Base-by-base conservation (phyloP, 1,140 invertebrate species). In the Mylabris phalerata region DNA sequence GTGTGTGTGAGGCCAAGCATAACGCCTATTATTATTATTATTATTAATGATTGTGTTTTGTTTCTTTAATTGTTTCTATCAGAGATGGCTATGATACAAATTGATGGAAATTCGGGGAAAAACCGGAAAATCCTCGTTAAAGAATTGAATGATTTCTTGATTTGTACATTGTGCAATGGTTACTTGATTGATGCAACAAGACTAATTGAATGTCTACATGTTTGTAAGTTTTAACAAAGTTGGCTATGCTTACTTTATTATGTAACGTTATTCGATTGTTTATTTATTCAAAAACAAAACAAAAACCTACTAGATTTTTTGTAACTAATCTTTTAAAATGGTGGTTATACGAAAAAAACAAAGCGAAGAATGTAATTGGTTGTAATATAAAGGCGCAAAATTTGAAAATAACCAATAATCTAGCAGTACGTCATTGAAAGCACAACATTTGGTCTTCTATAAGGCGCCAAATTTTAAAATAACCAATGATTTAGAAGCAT, bases 181-280 rank as follows among this genome's bases (percentile, higher is more conserved):
- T 92, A 92, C 67, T 80, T 87, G 54, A 80, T 92, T 42, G 88
- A 92, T 67, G 89, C 89, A 10, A 90, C 88, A 1, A 88, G 88
- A 0, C 84, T 91, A 45, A 83, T 84, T 26, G 89, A 92, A 71
- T 92, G 89, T 75, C 78, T 90, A 24, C 89, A 92, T 76, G 88
- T 88, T 3, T 90, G 86, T 88, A 80, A 86, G 83, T 85, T 40
- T 7, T 40, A 7, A 2, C 19, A 19, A 19, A 19, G 19, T 40
- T 40, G 6, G 10, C 10, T 40, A 40, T 7, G 6, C 39, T 40
- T 40, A 0, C 2, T 7, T 40, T 40, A 2, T 1, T 40, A 40
- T 1, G 39, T 40, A 40, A 6, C 6, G 10, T 40, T 40, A 40
- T 40, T 40, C 10, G 10, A 40, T 40, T 7, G 10, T 6, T 40